Percentiles rank a stretch among this genome's conserved stretches.
These are phyloP conservation scores for Cirrhinus mrigala DNA, from an alignment of 2,797 vertebrate species.

Conservation along the genomic window DNA sequence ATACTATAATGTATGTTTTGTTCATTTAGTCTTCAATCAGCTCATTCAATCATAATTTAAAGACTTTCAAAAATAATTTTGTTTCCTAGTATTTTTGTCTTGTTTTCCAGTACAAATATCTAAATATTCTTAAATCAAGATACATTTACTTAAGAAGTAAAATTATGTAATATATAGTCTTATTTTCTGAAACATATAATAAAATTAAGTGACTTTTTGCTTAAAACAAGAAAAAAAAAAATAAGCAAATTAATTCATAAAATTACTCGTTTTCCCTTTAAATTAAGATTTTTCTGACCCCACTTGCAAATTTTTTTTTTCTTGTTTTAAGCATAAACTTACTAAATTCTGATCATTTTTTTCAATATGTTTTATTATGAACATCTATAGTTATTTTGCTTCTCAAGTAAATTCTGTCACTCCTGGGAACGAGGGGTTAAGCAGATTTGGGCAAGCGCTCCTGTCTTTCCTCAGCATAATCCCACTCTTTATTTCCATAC, in stretches of 20 bases:
- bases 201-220: background rate
- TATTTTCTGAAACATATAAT: background rate
- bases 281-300: background rate
- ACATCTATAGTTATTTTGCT: background rate
- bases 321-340: background rate
- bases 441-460: constrained; percentile 9
- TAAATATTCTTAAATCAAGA: too few species aligned
- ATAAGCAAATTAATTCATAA: too few species aligned
- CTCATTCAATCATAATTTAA: too few species aligned
- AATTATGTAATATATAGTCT: background rate
- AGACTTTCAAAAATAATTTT: too few species aligned
- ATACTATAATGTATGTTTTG: background rate
- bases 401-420: background rate
- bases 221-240: background rate
- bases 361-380: background rate
- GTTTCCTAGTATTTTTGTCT: too few species aligned
- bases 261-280: too few species aligned
- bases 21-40: background rate
- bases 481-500: constrained; percentile 53
- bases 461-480: constrained; percentile 42
- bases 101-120: background rate
- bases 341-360: background rate
- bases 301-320: background rate
- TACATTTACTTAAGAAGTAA: background rate
- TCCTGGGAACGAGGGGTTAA: constrained; percentile 41